Evolutionary conservation across 2,797 vertebrate species (phyloP), one percentile per base, ranked within the genome.

Genomic region (Meriones psammophilus): DNA sequence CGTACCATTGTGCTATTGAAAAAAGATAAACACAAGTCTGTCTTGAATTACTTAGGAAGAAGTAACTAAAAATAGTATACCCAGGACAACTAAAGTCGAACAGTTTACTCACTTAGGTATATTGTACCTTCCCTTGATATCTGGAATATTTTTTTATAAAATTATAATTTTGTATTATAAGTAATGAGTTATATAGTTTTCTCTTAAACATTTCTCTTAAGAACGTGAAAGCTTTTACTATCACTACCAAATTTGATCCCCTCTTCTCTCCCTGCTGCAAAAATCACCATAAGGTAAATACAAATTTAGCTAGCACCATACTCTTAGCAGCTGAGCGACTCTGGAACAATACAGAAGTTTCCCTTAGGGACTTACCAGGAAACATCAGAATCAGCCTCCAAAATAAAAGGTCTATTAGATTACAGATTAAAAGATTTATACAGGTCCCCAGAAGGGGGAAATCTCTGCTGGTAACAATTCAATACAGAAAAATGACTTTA

Each of bases 41-140:
- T 78, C 50, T 66, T 91, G 18, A 91, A 64, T 46, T 90, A 22
- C 86, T 92, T 13, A 91, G 64, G 81, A 96, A 74, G 60, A 93
- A 56, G 69, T 46, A 91, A 81, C 76, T 94, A 76, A 93, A 90
- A 89, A 60, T 7, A 94, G 33, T 26, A n/a, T 3, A n/a, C 12
- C 18, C 24, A 86, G 18, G 50, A 91, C 89, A n/a, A 76, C 28
- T 64, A 81, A 96, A 95, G 46, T 69, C 54, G 94, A 89, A 69
- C 77, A 85, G 5, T 56, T 87, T 50, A 20, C 22, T 93, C 62
- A 80, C 42, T 60, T 54, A 54, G 28, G 6, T 20, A 42, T 33
- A 76, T 71, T 36, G 6, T 69, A 79, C 10, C n/a, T n/a, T 36
- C 30, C 28, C n/a, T 89, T 22, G 13, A 18, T 64, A 84, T 89